Conservation (phyloP, 2,113 vertebrate species). For the Channa argus region DNA sequence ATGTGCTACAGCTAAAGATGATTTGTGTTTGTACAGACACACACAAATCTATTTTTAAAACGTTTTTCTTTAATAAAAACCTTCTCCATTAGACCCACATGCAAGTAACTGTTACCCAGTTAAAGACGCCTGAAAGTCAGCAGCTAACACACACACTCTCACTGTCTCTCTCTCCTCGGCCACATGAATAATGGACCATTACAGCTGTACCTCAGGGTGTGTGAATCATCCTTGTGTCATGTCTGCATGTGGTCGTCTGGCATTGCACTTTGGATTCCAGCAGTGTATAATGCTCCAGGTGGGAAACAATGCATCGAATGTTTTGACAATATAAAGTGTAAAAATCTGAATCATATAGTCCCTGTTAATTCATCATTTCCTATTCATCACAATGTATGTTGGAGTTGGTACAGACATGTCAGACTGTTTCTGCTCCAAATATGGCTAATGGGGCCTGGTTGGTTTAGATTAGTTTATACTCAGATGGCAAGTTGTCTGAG, state of each 20-base stretch:
- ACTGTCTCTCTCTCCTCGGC: conserved; percentile 42
- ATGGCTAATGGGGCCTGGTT: not conserved
- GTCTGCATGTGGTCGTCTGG: conserved; percentile 69
- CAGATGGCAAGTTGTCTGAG: conserved; percentile 3
- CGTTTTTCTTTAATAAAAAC: conserved; percentile 6
- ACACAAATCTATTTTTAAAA: not conserved
- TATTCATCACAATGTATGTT: not conserved
- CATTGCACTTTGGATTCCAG: conserved; percentile 39
- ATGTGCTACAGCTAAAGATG: conserved; percentile 11
- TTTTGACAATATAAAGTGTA: conserved; percentile 11
- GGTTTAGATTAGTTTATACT: conserved; percentile 6
- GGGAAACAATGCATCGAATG: conserved; percentile 40
- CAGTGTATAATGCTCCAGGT: conserved; percentile 37
- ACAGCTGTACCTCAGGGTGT: conserved; percentile 51
- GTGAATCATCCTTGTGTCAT: conserved; percentile 70
- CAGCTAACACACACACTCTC: conserved; percentile 24
- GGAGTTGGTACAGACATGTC: conserved; percentile 11
- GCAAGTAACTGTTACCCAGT: conserved; percentile 19
- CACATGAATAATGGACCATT: conserved; percentile 65
- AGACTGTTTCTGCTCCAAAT: conserved; percentile 18
- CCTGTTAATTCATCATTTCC: conserved; percentile 6
- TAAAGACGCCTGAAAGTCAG: conserved; percentile 17
- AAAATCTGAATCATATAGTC: conserved; percentile 19
- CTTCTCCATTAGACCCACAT: not conserved
- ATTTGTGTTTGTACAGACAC: too few species aligned